Conservation (phyloP, 2,113 vertebrate species). For the Brachionichthys hirsutus region DNA sequence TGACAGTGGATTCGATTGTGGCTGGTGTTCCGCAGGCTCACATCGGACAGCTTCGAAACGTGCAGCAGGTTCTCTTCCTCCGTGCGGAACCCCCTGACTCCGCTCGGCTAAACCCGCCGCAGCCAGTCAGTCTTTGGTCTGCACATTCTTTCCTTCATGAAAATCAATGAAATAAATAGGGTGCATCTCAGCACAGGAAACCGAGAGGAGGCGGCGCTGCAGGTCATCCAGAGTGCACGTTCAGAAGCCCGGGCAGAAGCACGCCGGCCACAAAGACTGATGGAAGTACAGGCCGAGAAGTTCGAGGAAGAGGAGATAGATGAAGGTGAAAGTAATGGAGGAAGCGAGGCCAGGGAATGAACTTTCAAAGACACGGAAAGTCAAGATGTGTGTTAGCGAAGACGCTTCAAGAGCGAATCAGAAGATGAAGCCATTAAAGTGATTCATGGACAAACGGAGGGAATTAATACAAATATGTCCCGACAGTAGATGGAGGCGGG, state of each 20-base stretch:
- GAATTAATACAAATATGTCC: not conserved
- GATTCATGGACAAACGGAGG: not conserved
- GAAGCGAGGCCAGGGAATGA: slow-evolving; percentile 8
- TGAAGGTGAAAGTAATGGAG: slow-evolving; percentile 25
- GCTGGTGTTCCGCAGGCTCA: too few species aligned
- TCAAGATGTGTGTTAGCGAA: slow-evolving; percentile 1
- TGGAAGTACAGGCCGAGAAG: slow-evolving; percentile 29
- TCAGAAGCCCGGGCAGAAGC: slow-evolving; percentile 72
- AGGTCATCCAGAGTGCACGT: slow-evolving; percentile 80
- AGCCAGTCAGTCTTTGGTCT: slow-evolving; percentile 71
- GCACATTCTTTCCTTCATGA: slow-evolving; percentile 54
- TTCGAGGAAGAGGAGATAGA: slow-evolving; percentile 9
- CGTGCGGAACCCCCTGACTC: not conserved
- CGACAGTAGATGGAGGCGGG: slow-evolving; percentile 15
- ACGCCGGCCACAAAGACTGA: slow-evolving; percentile 56
- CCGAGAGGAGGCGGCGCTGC: slow-evolving; percentile 56
- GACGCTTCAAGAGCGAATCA: slow-evolving; percentile 13
- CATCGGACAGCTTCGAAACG: too few species aligned
- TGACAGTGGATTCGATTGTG: too few species aligned
- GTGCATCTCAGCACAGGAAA: slow-evolving; percentile 72
- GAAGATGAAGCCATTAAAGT: slow-evolving; percentile 18
- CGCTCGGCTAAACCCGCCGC: slow-evolving; percentile 52
- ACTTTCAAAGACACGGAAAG: slow-evolving; percentile 13
- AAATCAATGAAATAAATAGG: slow-evolving; percentile 77
- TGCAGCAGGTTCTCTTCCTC: not conserved